phyloP scores from a whole-genome alignment of 2,888 invertebrate genomes.

The Tiliacea aurago region DNA sequence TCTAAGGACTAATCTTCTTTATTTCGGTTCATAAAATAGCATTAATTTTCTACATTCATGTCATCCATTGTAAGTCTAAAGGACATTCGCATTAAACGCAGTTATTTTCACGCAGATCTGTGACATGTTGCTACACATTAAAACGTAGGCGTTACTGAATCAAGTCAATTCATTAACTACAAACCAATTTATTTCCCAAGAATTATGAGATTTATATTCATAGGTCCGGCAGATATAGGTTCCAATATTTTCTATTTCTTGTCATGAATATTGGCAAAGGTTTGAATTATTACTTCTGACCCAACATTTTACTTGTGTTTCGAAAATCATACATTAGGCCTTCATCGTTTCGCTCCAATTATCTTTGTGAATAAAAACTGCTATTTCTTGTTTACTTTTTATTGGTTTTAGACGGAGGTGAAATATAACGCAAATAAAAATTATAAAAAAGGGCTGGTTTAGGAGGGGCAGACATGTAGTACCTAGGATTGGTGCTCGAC shows the following conservation, averaged over 20 bases:
- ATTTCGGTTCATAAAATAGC: not conserved
- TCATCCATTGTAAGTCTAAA: not conserved
- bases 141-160: slow-evolving; percentile 37
- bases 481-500: too few species aligned
- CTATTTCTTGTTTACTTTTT: slow-evolving; percentile 10
- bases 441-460: not conserved
- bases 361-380: slow-evolving; percentile 48
- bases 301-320: slow-evolving; percentile 68
- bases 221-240: slow-evolving; percentile 25
- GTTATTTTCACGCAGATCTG: not conserved
- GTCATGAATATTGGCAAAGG: slow-evolving; percentile 66
- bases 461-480: too few species aligned
- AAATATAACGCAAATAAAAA: not conserved
- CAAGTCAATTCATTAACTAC: not conserved
- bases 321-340: slow-evolving; percentile 50
- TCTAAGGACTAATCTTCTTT: too few species aligned
- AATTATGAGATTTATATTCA: slow-evolving; percentile 53
- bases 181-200: slow-evolving; percentile 37
- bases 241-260: slow-evolving; percentile 55
- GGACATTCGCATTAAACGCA: too few species aligned
- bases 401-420: not conserved
- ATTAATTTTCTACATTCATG: not conserved
- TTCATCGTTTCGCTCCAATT: slow-evolving; percentile 30
- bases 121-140: slow-evolving; percentile 41
- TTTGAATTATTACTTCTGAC: slow-evolving; percentile 66